Base-by-base conservation (phyloP, 2,797 vertebrate species). In the Galaxias olidus region DNA sequence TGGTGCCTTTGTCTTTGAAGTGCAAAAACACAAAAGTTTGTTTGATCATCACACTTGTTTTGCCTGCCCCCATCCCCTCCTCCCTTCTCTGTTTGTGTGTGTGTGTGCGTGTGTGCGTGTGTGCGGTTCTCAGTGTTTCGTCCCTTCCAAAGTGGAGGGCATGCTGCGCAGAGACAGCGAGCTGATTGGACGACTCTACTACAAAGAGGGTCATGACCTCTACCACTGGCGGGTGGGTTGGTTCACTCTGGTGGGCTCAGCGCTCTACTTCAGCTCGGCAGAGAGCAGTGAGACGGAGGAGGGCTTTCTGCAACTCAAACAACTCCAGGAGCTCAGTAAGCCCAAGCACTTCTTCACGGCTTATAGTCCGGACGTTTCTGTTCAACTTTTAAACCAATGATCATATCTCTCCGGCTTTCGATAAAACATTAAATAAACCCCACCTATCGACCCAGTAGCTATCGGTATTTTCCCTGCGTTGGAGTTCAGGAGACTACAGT, bases 321-420 rank as follows among this genome's bases (percentile, higher is more conserved):
- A 94, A 72, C 83, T 99, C 1, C 96, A 98, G 76, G 98, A 99
- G 80, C 92, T 99, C 76, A 98, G 98, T 99, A 92, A 96, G 96
- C n/a, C 45, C 3, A 30, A 30, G 30, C 30, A n/a, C n/a, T n/a
- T n/a, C n/a, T n/a, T n/a, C n/a, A n/a, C n/a, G n/a, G n/a, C n/a
- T n/a, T n/a, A n/a, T n/a, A n/a, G n/a, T n/a, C n/a, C n/a, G n/a
- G n/a, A n/a, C n/a, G 30, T 69, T 67, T 1, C 0, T 10, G 0
- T 8, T n/a, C n/a, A 10, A 45, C 41, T n/a, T 19, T 17, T n/a
- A 15, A 49, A 9, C 48, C 41, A 53, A 6, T 17, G n/a, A 20
- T 19, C 30, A 0, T 57, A 17, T 57, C 18, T 20, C 30, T 30
- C 30, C 30, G 2, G 30, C 30, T 30, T 30, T 30, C 2, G 30